A percentile compares a stretch with the other conserved stretches of the same genome.
phyloP scores from a whole-genome alignment of 2,888 invertebrate genomes.

The Orthosia gracilis region DNA sequence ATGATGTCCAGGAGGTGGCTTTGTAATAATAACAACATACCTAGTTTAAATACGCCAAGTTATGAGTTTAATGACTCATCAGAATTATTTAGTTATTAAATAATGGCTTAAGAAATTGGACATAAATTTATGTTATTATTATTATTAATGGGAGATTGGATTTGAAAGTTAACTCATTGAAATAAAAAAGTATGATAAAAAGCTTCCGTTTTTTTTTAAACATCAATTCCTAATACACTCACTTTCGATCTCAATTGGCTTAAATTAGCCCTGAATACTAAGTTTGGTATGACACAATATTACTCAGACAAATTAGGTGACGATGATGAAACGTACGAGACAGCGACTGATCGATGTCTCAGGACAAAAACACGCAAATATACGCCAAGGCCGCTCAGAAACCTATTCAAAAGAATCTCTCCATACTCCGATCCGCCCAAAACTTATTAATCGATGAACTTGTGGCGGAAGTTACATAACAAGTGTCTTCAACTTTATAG shows the following conservation, averaged over 20 bases:
- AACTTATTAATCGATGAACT: neutral
- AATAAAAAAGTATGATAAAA: constrained; percentile 56
- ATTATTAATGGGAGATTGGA: constrained; percentile 57
- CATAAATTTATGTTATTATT: constrained; percentile 63
- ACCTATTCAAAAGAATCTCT: constrained; percentile 2
- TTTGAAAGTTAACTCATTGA: constrained; percentile 54
- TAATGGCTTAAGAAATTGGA: constrained; percentile 54
- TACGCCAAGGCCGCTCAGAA: neutral
- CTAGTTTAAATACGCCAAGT: constrained; percentile 44
- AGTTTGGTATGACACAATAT: neutral
- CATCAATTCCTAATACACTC: neutral
- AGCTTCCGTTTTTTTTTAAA: constrained; percentile 2
- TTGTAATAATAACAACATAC: constrained; percentile 62
- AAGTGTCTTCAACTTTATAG: neutral
- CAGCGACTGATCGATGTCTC: neutral
- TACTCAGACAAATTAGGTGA: neutral
- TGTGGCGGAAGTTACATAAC: constrained; percentile 7
- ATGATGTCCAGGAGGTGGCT: constrained; percentile 37
- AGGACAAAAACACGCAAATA: neutral
- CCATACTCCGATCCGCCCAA: neutral
- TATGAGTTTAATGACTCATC: constrained; percentile 27
- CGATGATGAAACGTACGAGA: neutral
- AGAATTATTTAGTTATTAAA: constrained; percentile 44
- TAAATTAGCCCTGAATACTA: neutral
- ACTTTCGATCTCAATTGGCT: neutral